Conservation (phyloP, 1,140 invertebrate genomes). For the Meloidogyne chitwoodi region DNA sequence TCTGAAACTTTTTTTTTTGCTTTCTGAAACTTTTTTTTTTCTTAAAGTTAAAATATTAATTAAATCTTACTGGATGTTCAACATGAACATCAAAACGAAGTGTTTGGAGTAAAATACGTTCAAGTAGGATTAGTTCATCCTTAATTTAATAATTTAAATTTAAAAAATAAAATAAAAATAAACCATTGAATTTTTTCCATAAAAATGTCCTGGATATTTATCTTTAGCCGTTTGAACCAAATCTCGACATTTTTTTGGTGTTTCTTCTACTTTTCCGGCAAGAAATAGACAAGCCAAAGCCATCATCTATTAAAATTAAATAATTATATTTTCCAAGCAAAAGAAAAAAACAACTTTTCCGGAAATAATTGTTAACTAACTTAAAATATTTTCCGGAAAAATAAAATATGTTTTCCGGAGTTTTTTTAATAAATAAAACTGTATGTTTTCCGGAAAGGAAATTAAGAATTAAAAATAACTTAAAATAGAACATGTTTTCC, state of each 20-base stretch:
- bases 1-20: too few species aligned
- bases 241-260: slow-evolving; percentile 97
- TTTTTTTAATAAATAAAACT: too few species aligned
- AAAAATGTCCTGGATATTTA: slow-evolving; percentile 73
- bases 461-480: too few species aligned
- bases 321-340: too few species aligned
- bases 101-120: slow-evolving; percentile 90
- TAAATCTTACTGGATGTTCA: slow-evolving; percentile 73
- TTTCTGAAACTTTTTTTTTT: too few species aligned
- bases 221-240: slow-evolving; percentile 83
- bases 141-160: slow-evolving; percentile 61
- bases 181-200: slow-evolving; percentile 41
- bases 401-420: too few species aligned
- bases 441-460: background rate
- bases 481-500: too few species aligned
- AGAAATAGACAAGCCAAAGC: slow-evolving; percentile 93
- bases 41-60: background rate
- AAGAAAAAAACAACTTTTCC: too few species aligned
- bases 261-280: slow-evolving; percentile 97
- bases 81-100: slow-evolving; percentile 98
- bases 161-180: slow-evolving; percentile 8
- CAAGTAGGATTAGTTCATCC: slow-evolving; percentile 94
- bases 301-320: slow-evolving; percentile 73
- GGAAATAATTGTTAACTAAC: too few species aligned
- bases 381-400: background rate